Base-by-base conservation (phyloP, 2,888 invertebrate species). In the Nymphalis c-album region DNA sequence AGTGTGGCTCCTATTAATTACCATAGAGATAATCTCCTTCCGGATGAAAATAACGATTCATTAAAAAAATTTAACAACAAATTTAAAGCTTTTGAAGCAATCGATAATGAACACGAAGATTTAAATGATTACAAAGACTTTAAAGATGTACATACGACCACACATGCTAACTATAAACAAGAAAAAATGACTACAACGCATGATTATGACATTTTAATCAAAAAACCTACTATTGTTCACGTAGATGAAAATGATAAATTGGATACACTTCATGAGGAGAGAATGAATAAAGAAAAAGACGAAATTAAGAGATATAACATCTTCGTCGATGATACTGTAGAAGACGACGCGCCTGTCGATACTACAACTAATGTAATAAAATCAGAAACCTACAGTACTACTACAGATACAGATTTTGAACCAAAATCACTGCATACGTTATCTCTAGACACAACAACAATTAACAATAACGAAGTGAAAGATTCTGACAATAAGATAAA, bases 311-410 rank as follows among this genome's bases (percentile, higher is more conserved):
- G 73, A 58, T 73, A 71, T 65, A 78, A 80, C 71, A 61, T 78
- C 31, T 77, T 73, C 59, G 60, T 64, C 55, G 78, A 75, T 47
- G 80, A 83, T 16, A 66, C 74, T 10, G 76, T 77, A 1, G 78
- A 76, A 35, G 73, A 79, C 16, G 69, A 64, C 16, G 22, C 20
- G 18, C 59, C 64, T 7, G 1, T 62, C 22, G 64, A 59, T 45
- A 61, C 65, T 20, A 63, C 57, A 10, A 65, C 55, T 22, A 64
- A 50, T 68, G 5, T 20, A 26, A 53, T 35, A 17, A 20, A 47
- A 51, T 5, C 16, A 22, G 58, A 63, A 22, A 22, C 22, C 22
- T 22, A 22, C 22, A 22, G 22, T 35, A 7, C 40, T 16, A 48
- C 48, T 47, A 50, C 53, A 46, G 58, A 13, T 48, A 55, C 59